Evolutionary conservation across 2,113 vertebrate species (phyloP).

Genomic region (Cyphomyrus discorhynchus): DNA sequence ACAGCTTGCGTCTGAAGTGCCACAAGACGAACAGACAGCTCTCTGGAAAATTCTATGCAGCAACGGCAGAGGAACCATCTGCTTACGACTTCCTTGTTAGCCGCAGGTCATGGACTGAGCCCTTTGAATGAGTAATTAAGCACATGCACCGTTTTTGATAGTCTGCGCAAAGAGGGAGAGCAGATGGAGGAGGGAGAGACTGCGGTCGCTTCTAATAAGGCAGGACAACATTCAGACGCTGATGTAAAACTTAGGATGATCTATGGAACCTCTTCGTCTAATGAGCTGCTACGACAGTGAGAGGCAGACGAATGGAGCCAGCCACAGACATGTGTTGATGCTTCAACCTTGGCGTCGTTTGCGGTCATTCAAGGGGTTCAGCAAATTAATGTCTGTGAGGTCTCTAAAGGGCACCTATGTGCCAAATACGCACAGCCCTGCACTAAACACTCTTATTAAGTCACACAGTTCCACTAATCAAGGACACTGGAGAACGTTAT

Average conservation of each 20-base stretch:
- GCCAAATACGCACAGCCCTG: background rate
- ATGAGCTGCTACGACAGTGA: background rate
- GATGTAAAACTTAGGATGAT: background rate
- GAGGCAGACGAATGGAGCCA: background rate
- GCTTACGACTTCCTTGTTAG: background rate
- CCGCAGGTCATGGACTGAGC: background rate
- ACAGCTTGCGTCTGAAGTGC: background rate
- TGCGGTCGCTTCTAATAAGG: background rate
- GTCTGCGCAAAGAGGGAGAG: background rate
- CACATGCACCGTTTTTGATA: background rate
- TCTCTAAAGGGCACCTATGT: background rate
- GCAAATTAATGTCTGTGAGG: background rate
- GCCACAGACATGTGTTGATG: background rate
- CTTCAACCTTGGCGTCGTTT: background rate
- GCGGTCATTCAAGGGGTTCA: background rate
- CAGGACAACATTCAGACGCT: background rate
- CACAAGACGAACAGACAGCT: background rate
- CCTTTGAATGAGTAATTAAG: slow-evolving; percentile 11
- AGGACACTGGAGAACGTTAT: background rate
- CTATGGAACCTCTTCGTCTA: background rate
- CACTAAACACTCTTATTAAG: background rate
- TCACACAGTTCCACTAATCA: background rate
- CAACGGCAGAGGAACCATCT: background rate
- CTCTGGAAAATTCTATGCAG: background rate
- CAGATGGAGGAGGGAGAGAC: slow-evolving; percentile 1